Evolutionary conservation across 2,888 invertebrate genomes (phyloP), one percentile per base, ranked within the genome.

Genomic region (Leptogaster cylindrica): DNA sequence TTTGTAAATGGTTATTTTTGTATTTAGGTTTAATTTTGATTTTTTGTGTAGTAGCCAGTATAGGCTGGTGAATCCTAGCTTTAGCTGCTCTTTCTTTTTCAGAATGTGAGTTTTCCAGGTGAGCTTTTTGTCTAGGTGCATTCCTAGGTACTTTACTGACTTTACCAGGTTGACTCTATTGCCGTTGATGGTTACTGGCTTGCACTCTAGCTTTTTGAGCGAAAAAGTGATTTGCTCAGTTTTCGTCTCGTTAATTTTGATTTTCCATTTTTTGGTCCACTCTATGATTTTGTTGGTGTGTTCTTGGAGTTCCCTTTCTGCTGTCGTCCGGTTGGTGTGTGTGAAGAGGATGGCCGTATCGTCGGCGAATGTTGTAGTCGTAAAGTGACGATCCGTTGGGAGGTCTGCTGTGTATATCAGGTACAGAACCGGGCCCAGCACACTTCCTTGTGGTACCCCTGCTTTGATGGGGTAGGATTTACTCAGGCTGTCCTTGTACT

Each of bases 401-500:
- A 41, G 8, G 41, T 41, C 41, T 12, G 41, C 41, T 41, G 41
- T 41, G 14, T 41, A 41, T 5, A 41, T 8, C 14, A 41, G 41
- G 41, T 8, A 12, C 5, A 41, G 14, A 12, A 58, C 18, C 8
- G 58, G 58, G 3, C 58, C 58, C n/a, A 58, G 25, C 1, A 58
- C 39, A 16, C 63, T 63, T 7, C 63, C 48, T 3, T 44, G 63
- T 3, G 31, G 51, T 2, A 51, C 31, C 1, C 51, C 51, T 51
- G 51, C 31, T 3, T 28, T 51, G 1, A 63, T 46, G 2, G n/a
- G 5, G 25, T 44, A 44, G 2, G 44, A 7, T 10, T 27, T 18
- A 7, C 41, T 41, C n/a, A 10, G 18, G 14, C 4, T 20, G 16
- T 63, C 10, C 27, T 63, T 27, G 3, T 44, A 27, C 16, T 46